Percentiles rank a stretch among this genome's conserved stretches.
These are phyloP conservation scores for Petromus typicus DNA, from an alignment of 2,113 vertebrate species.

Conservation along the genomic window DNA sequence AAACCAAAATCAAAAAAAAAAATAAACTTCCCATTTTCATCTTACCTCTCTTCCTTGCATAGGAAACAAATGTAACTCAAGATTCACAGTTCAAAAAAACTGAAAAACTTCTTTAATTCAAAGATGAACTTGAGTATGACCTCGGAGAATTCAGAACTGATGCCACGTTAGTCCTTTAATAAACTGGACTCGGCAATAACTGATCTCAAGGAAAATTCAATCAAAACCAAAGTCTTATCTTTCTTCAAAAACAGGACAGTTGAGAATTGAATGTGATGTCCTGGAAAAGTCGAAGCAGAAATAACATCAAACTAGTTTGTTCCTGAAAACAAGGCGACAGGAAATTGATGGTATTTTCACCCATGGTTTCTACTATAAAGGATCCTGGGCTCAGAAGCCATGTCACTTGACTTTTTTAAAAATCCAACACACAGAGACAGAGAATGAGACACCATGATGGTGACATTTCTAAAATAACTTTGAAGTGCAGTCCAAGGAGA, in stretches of 20 bases:
- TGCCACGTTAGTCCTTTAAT: slow-evolving; percentile 75
- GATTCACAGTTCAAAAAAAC: slow-evolving; percentile 37
- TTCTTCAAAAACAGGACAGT: slow-evolving; percentile 80
- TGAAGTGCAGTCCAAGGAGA: slow-evolving; percentile 32
- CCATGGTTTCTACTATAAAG: slow-evolving; percentile 65
- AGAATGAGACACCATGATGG: not conserved
- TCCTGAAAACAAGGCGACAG: slow-evolving; percentile 79
- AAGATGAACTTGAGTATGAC: slow-evolving; percentile 77
- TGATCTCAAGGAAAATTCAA: slow-evolving; percentile 83
- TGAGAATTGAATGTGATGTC: slow-evolving; percentile 81
- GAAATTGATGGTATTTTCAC: slow-evolving; percentile 79
- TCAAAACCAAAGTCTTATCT: slow-evolving; percentile 82
- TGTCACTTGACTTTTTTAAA: slow-evolving; percentile 58
- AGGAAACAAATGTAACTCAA: slow-evolving; percentile 58
- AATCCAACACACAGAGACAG: slow-evolving; percentile 42
- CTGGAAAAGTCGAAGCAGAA: slow-evolving; percentile 79
- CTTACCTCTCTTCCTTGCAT: not conserved
- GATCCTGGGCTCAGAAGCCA: slow-evolving; percentile 52
- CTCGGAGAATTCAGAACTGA: slow-evolving; percentile 77
- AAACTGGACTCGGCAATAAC: slow-evolving; percentile 78
- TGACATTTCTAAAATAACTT: slow-evolving; percentile 34
- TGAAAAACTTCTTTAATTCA: slow-evolving; percentile 67
- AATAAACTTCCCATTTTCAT: not conserved
- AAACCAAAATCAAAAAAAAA: not conserved
- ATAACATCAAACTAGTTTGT: slow-evolving; percentile 75